phyloP scores from a whole-genome alignment of 1,140 invertebrate species.

The Pseudobourletiella spinata region DNA sequence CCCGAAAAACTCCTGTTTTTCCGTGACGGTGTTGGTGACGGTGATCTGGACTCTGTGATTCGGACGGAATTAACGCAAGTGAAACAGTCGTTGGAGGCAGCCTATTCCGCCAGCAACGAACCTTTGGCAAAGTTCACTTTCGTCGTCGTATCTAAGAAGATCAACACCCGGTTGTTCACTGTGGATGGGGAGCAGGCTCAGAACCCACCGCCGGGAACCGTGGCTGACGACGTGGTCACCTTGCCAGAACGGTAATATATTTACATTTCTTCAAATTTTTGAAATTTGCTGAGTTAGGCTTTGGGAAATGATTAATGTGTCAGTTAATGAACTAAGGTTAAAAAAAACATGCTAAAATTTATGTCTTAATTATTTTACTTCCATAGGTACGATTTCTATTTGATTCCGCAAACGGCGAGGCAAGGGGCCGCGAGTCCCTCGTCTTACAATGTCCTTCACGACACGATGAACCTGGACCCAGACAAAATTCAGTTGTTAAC shows the following conservation, averaged over 20 bases:
- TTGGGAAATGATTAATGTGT: no score
- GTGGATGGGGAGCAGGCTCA: conserved; percentile 39
- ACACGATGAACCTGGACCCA: no score
- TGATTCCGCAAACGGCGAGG: no score
- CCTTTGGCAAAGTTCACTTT: conserved; percentile 59
- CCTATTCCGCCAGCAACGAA: background rate
- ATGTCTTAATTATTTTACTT: no score
- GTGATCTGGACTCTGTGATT: conserved; percentile 59
- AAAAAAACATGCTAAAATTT: no score
- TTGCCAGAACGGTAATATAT: conserved; percentile 49
- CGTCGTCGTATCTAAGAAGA: conserved; percentile 81
- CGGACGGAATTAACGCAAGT: conserved; percentile 48
- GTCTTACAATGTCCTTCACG: no score
- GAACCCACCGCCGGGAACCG: conserved; percentile 74
- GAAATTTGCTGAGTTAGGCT: no score
- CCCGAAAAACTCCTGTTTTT: conserved; percentile 77
- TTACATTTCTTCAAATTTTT: no score
- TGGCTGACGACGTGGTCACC: conserved; percentile 72
- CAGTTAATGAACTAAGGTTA: no score
- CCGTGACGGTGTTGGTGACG: conserved; percentile 89
- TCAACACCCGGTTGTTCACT: conserved; percentile 66
- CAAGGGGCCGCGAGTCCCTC: no score
- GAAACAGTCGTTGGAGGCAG: background rate
- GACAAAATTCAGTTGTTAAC: no score
- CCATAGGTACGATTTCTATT: no score